Evolutionary conservation across 2,113 vertebrate genomes (phyloP).

Genomic region (Corythaeola cristata): DNA sequence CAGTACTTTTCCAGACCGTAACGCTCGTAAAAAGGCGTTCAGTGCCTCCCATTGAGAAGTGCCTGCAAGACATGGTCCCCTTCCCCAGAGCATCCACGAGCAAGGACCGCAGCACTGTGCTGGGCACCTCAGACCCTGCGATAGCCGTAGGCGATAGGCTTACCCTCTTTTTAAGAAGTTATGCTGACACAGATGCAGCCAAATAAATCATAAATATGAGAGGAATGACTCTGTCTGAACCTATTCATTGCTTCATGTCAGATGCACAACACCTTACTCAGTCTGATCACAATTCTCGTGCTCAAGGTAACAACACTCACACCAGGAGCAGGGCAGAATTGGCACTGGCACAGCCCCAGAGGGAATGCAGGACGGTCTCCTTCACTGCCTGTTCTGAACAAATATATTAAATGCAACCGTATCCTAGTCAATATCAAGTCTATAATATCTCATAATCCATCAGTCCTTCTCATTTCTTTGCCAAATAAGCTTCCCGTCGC

Average conservation of each 20-base stretch:
- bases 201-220: neutral
- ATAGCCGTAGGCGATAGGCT: fast-evolving
- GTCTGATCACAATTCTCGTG: fast-evolving
- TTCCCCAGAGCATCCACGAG: constrained; percentile 65
- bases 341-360: neutral
- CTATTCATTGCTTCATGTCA: neutral
- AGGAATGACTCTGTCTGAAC: neutral
- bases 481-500: neutral
- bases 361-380: neutral
- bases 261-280: neutral
- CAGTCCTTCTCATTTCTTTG: neutral
- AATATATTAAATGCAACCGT: neutral
- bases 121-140: neutral
- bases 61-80: constrained; percentile 31
- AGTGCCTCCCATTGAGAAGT: constrained; percentile 67
- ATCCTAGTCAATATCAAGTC: neutral
- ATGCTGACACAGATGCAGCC: neutral
- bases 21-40: constrained; percentile 61
- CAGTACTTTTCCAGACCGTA: constrained; percentile 80
- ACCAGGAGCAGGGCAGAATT: neutral
- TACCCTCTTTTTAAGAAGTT: neutral
- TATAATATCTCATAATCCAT: neutral
- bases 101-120: neutral
- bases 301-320: neutral
- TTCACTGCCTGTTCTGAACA: neutral